A percentile compares a stretch with the other conserved stretches of the same genome.
Conservation (phyloP, 1,140 invertebrate genomes). For the Cotesia vestalis region DNA sequence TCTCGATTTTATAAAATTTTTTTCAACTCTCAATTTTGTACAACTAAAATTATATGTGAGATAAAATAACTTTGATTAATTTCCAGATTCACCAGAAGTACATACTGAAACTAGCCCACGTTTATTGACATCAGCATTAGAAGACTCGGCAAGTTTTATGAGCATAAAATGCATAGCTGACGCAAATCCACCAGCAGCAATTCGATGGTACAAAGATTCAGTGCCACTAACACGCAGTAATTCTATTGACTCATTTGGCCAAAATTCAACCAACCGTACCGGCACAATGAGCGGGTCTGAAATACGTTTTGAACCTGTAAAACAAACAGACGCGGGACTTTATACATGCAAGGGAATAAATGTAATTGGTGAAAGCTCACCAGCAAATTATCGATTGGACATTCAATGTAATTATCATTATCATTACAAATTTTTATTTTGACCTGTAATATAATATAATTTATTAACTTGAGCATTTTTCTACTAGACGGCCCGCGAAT, state of each 20-base stretch:
- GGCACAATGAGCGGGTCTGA: conserved; percentile 64
- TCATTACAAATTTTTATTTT: no score
- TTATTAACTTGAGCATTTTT: not conserved
- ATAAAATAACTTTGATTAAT: not conserved
- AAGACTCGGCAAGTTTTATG: conserved; percentile 68
- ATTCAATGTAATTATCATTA: conserved; percentile 81
- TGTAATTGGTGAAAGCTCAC: conserved; percentile 78
- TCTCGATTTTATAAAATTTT: no score
- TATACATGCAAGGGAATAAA: conserved; percentile 88
- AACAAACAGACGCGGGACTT: conserved; percentile 73
- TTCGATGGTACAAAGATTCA: conserved; percentile 78
- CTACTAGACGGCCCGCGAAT: conserved; percentile 79
- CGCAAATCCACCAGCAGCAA: conserved; percentile 84
- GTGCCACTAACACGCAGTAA: conserved; percentile 40
- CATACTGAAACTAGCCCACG: conserved; percentile 57
- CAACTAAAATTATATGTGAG: not conserved
- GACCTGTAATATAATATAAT: no score
- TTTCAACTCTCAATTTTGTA: not conserved
- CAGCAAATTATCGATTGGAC: conserved; percentile 81
- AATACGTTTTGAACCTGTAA: conserved; percentile 75
- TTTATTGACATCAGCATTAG: conserved; percentile 47
- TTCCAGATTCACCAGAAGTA: conserved; percentile 61
- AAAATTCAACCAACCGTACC: conserved; percentile 49
- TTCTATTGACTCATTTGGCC: conserved; percentile 34
- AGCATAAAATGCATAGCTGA: conserved; percentile 82